phyloP scores from a whole-genome alignment of 2,113 vertebrate species.

The Amphilophus citrinellus region DNA sequence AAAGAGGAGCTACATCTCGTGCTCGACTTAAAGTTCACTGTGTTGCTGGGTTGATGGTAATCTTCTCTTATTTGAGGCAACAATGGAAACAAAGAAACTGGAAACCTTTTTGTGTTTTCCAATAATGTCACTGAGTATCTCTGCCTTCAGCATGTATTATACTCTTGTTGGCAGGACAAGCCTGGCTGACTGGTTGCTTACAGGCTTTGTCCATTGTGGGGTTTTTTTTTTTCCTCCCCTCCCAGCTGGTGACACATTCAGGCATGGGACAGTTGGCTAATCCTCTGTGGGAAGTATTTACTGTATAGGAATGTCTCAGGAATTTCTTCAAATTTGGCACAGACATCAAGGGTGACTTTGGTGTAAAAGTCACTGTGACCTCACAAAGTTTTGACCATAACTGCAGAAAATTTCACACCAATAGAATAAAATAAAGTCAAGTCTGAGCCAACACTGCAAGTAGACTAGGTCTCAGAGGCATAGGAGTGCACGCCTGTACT shows the following conservation, averaged over 20 bases:
- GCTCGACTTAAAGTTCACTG: background rate
- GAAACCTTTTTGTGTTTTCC: background rate
- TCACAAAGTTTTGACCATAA: background rate
- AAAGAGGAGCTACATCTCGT: background rate
- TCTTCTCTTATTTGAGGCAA: background rate
- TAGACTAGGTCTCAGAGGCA: background rate
- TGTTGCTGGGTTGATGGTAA: slow-evolving; percentile 10
- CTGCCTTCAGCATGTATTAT: background rate
- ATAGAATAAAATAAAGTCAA: too few species aligned
- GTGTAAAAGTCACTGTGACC: background rate
- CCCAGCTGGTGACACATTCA: background rate
- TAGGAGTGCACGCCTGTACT: background rate
- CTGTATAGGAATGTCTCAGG: background rate
- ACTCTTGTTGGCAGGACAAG: background rate
- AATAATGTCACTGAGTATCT: background rate
- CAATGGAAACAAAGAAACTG: background rate
- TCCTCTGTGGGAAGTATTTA: background rate
- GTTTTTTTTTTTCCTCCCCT: fast-evolving
- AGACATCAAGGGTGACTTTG: background rate
- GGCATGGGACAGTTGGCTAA: background rate
- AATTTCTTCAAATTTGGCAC: background rate
- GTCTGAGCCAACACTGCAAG: too few species aligned
- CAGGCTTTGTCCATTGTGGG: background rate
- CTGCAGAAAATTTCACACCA: background rate
- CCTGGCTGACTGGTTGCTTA: background rate